These are phyloP conservation scores for Colostygia pectinataria DNA, from an alignment of 2,888 invertebrate genomes.

Conservation along the genomic window DNA sequence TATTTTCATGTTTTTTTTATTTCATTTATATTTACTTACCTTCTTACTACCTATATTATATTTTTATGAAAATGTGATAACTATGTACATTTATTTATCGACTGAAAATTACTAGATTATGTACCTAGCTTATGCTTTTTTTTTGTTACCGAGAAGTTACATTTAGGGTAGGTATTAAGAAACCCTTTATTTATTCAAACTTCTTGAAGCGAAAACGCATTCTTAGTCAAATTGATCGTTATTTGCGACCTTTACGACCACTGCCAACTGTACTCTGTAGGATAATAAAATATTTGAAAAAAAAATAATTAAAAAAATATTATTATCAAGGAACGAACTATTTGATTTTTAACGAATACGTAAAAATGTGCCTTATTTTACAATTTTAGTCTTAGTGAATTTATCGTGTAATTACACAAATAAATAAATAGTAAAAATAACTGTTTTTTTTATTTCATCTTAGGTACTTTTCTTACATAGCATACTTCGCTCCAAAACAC, in stretches of 20 bases:
- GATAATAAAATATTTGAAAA: no score
- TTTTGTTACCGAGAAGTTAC: conserved; percentile 25
- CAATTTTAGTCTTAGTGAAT: conserved; percentile 42
- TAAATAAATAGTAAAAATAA: conserved; percentile 24
- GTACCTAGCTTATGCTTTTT: conserved; percentile 16
- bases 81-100: conserved; percentile 24
- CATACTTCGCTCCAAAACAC: no score
- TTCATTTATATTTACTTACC: no score
- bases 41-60: background rate
- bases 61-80: conserved; percentile 25
- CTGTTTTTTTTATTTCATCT: conserved; percentile 1
- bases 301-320: conserved; percentile 25
- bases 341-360: conserved; percentile 30
- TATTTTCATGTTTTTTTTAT: no score
- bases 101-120: conserved; percentile 32
- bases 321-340: conserved; percentile 3
- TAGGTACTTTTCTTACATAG: no score
- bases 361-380: conserved; percentile 55
- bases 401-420: conserved; percentile 44
- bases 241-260: conserved; percentile 39
- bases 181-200: conserved; percentile 14
- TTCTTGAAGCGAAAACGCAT: conserved; percentile 29
- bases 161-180: background rate
- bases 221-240: conserved; percentile 51
- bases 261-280: conserved; percentile 61